phyloP scores from a whole-genome alignment of 2,797 vertebrate genomes.

The Pantherophis vulpinus region DNA sequence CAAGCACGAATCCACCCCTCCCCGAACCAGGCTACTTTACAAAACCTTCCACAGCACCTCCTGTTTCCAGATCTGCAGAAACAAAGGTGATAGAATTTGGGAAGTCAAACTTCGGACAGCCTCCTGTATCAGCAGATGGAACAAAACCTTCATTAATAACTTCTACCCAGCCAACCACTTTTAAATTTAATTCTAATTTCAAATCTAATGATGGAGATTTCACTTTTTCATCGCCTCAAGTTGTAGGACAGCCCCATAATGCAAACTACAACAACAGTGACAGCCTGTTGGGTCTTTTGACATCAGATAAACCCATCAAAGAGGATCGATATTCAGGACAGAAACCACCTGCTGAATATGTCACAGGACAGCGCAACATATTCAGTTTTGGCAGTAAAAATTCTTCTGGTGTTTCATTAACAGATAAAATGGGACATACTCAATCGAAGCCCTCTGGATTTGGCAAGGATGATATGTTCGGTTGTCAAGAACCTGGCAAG shows the following conservation, averaged over 20 bases:
- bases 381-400: conserved; percentile 86
- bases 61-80: conserved; percentile 78
- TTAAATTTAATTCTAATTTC: conserved; percentile 98
- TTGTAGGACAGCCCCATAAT: conserved; percentile 56
- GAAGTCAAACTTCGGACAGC: conserved; percentile 83
- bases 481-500: conserved; percentile 74
- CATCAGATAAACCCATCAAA: conserved; percentile 84
- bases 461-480: conserved; percentile 76
- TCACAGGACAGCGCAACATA: conserved; percentile 68
- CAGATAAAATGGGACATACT: conserved; percentile 68
- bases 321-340: conserved; percentile 73
- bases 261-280: conserved; percentile 78
- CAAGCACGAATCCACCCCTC: conserved; percentile 86
- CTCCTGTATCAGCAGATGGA: conserved; percentile 77
- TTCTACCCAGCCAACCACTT: conserved; percentile 75
- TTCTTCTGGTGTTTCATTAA: conserved; percentile 73
- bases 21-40: conserved; percentile 98
- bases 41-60: conserved; percentile 79
- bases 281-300: conserved; percentile 89
- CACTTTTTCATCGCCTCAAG: conserved; percentile 86
- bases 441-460: conserved; percentile 70
- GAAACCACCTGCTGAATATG: conserved; percentile 70
- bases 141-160: conserved; percentile 78
- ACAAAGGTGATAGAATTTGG: conserved; percentile 83
- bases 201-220: conserved; percentile 98